Percentiles rank a stretch among this genome's conserved stretches.
These are phyloP conservation scores for Dipodomys merriami DNA, from an alignment of 2,113 vertebrate species.

Conservation along the genomic window DNA sequence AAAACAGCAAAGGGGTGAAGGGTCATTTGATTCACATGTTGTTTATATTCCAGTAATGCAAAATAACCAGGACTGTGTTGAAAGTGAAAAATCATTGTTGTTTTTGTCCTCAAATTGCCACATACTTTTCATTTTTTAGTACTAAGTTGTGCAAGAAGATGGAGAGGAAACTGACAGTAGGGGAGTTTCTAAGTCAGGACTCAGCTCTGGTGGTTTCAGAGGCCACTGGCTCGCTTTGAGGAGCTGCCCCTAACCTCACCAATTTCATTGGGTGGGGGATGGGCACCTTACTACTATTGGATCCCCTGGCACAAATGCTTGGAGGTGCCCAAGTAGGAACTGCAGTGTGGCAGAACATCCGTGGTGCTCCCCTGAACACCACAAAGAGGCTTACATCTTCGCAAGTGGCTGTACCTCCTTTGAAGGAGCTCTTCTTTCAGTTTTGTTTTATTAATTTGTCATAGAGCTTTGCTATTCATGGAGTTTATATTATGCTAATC, in stretches of 20 bases:
- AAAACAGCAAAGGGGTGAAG: neutral
- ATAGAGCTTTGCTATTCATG: conserved; percentile 47
- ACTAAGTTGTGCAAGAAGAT: conserved; percentile 67
- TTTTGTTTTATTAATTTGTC: conserved; percentile 53
- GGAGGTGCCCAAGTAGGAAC: neutral
- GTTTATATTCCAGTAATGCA: conserved; percentile 47
- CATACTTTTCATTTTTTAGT: conserved; percentile 59
- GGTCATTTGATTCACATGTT: neutral
- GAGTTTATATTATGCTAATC: conserved; percentile 56
- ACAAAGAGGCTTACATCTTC: neutral
- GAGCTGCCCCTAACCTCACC: neutral
- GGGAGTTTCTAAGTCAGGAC: neutral
- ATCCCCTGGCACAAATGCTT: neutral
- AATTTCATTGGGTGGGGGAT: neutral
- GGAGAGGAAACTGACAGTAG: conserved; percentile 47
- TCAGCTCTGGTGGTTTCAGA: neutral
- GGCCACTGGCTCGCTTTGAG: neutral
- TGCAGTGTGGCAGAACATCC: neutral
- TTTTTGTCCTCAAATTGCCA: conserved; percentile 41
- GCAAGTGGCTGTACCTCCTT: neutral
- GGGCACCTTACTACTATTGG: neutral
- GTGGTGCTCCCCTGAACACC: neutral
- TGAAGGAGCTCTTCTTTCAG: conserved; percentile 38
- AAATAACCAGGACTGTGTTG: conserved; percentile 43
- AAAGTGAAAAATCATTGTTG: conserved; percentile 58